Base-by-base conservation (phyloP, 2,797 vertebrate species). In the Mus spretus region DNA sequence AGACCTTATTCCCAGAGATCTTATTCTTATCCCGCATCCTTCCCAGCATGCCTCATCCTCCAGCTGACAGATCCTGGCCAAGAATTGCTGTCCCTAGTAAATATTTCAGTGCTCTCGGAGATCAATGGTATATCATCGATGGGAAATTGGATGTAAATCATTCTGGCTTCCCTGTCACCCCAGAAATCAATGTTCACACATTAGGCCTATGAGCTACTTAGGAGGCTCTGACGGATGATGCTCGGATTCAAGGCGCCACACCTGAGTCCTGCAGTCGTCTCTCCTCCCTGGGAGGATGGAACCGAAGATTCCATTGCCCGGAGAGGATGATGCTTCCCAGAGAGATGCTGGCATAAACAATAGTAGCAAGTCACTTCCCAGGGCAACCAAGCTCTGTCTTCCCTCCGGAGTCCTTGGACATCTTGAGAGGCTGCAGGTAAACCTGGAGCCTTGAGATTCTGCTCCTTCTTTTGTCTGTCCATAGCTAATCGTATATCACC, bases 181-280 rank as follows among this genome's bases (percentile, higher is more conserved):
- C 98, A 98, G 98, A 99, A 99, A 99, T 99, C 99, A 99, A 99
- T 99, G 99, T 99, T 99, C 99, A 99, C 99, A 99, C 99, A 99
- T 99, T 99, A 99, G 98, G 98, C 98, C 99, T 99, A 99, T 99
- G 99, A 99, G 98, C 98, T 99, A 99, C 99, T 99, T 98, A 98
- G 99, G 98, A 99, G 98, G 97, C 96, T 97, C 98, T 98, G 99
- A 99, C 97, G 96, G 98, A 99, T 98, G 97, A 97, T 89, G 59
- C 91, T 31, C 79, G 95, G 96, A 95, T 95, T 96, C 15, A 10
- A 40, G 40, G 81, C 59, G 91, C 98, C 98, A 97, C 98, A 98
- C 98, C 98, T 98, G 96, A 97, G 89, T 80, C 90, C 86, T n/a
- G 67, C 89, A 8, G 72, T 96, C 91, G 77, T 96, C 92, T 84